Base-by-base conservation (phyloP, 2,797 vertebrate species). In the Mus caroli region DNA sequence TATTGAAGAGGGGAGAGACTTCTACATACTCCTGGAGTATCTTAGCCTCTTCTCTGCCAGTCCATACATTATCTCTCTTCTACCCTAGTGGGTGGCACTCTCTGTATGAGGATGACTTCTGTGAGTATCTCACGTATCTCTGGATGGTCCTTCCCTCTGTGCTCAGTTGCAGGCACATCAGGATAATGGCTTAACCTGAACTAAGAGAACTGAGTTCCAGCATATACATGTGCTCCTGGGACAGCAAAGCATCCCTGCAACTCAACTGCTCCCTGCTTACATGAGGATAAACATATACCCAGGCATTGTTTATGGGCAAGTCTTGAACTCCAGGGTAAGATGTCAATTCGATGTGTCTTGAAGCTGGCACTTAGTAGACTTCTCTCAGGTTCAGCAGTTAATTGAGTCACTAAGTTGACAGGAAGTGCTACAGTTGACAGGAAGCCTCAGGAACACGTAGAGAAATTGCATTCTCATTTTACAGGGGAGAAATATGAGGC, bases 401-500 rank as follows among this genome's bases (percentile, higher is more conserved):
- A 90, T 60, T 94, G 78, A 94, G 56, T 80, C 82, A 31, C 75
- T 94, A 58, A 85, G 17, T 71, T 71, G 69, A 37, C 69, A 71
- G 67, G 67, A 69, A 69, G 80, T 54, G 43, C 67, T 19, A 56
- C 15, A 90, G 14, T 5, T 76, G 50, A 56, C 73, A 82, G 56
- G 37, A 88, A 88, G 15, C 46, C 26, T 67, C 40, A 71, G 58
- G 14, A 64, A 95, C 34, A 82, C 17, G n/a, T 43, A 62, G 26
- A 92, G 34, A 95, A 96, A 89, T 37, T 85, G 19, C 5, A 43
- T 40, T 67, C 73, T 91, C 28, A n/a, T 71, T 92, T 92, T 83
- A 94, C 1, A 62, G 34, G 15, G 82, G 14, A 94, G 56, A 88
- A 94, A 71, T 62, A 56, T 4, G 28, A 97, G 67, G 28, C 14